Evolutionary conservation across 2,113 vertebrate species (phyloP).

Genomic region (Picathartes gymnocephalus): DNA sequence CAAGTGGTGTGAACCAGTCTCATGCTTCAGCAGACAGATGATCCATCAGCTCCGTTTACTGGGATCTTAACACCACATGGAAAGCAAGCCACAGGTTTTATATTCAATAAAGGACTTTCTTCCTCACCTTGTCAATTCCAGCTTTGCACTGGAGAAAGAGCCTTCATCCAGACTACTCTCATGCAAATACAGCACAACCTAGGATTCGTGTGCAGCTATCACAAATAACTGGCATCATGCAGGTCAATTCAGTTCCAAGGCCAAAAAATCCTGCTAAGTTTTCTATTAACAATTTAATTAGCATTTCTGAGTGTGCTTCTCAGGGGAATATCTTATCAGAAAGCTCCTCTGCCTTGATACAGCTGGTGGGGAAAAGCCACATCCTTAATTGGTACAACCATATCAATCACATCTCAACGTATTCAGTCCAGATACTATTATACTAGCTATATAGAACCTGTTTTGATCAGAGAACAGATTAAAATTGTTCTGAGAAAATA

Average conservation of each 20-base stretch:
- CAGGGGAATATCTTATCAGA: not conserved
- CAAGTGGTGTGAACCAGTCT: not conserved
- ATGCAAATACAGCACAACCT: not conserved
- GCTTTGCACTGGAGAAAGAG: not conserved
- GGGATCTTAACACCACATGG: not conserved
- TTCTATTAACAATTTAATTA: not conserved
- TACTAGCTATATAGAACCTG: not conserved
- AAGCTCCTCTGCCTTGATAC: not conserved
- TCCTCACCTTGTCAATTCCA: not conserved
- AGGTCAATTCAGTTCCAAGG: not conserved
- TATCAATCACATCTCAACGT: not conserved
- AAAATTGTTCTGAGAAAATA: not conserved
- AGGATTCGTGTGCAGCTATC: accelerated
- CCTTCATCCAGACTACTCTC: not conserved
- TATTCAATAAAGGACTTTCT: not conserved
- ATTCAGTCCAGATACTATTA: not conserved
- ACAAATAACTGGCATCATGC: not conserved
- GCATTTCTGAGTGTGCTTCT: not conserved
- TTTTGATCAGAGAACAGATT: not conserved
- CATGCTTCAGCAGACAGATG: not conserved
- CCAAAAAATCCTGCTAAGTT: not conserved
- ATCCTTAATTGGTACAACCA: not conserved
- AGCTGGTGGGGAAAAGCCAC: not conserved
- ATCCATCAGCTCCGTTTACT: not conserved
- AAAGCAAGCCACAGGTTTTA: not conserved